phyloP scores from a whole-genome alignment of 2,797 vertebrate genomes.

The Sebastolobus alascanus region DNA sequence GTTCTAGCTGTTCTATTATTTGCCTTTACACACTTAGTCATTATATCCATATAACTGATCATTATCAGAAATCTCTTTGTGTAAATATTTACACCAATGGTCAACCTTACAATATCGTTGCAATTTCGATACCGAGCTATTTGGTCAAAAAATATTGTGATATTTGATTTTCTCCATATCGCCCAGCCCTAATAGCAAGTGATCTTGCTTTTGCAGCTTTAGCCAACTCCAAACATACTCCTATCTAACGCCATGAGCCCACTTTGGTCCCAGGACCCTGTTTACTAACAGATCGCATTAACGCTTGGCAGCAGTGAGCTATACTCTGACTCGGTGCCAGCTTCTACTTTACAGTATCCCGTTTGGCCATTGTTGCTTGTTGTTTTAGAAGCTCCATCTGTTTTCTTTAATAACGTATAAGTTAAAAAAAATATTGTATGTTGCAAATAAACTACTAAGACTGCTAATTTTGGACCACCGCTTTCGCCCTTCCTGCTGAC shows the following conservation, averaged over 20 bases:
- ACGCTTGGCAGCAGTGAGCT: conserved; percentile 55
- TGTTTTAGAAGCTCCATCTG: conserved; percentile 53
- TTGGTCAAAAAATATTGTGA: no score
- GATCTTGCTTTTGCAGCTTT: background rate
- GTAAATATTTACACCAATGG: no score
- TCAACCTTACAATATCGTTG: no score
- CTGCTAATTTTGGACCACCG: conserved; percentile 26
- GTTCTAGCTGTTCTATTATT: no score
- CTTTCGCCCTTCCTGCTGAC: conserved; percentile 61
- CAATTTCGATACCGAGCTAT: no score
- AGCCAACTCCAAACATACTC: background rate
- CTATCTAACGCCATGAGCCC: conserved; percentile 27
- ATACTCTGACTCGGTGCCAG: conserved; percentile 60
- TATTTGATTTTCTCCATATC: no score
- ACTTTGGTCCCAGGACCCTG: conserved; percentile 49
- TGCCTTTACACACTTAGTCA: no score
- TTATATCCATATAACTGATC: no score
- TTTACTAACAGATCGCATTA: conserved; percentile 61
- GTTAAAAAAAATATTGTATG: conserved; percentile 29
- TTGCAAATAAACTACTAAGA: conserved; percentile 37
- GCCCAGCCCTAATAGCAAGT: no score
- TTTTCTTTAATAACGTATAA: conserved; percentile 50
- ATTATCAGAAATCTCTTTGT: no score
- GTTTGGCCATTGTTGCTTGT: conserved; percentile 27
- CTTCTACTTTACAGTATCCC: conserved; percentile 45